Evolutionary conservation across 1,140 invertebrate genomes (phyloP).

Genomic region (Epicauta chinensis): DNA sequence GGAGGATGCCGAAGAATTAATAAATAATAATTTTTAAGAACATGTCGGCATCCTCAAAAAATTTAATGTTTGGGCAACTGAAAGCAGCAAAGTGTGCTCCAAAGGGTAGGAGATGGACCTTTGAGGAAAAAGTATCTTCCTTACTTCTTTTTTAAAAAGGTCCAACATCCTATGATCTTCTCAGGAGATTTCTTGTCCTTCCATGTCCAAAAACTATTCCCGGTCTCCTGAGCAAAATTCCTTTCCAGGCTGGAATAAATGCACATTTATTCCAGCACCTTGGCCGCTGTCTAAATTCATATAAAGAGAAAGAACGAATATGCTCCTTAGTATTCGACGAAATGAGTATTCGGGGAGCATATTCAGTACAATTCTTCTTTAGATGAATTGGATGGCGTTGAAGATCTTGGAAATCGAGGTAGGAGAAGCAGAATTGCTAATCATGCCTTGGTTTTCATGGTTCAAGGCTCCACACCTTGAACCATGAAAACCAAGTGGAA

Average conservation of each 20-base stretch:
- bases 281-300: not conserved
- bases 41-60: no score
- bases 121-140: constrained; percentile 14
- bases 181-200: constrained; percentile 4
- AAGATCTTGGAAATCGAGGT: constrained; percentile 1
- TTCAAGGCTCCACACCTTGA: not conserved
- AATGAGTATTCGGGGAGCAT: constrained; percentile 4
- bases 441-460: constrained; percentile 13
- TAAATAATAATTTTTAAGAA: no score
- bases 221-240: constrained; percentile 9
- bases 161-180: constrained; percentile 4
- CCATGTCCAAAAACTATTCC: constrained; percentile 8
- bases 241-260: constrained; percentile 19
- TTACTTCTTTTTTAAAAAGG: constrained; percentile 18
- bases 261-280: constrained; percentile 7
- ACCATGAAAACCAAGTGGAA: constrained; percentile 6
- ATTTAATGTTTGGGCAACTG: no score
- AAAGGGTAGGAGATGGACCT: constrained; percentile 8
- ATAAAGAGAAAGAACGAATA: constrained; percentile 12
- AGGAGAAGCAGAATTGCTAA: constrained; percentile 4
- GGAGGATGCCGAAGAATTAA: no score
- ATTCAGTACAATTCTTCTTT: constrained; percentile 10
- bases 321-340: constrained; percentile 15
- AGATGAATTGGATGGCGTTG: constrained; percentile 1
- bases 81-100: not conserved